These are phyloP conservation scores for Marmota monax DNA, from an alignment of 2,113 vertebrate genomes.

Conservation along the genomic window DNA sequence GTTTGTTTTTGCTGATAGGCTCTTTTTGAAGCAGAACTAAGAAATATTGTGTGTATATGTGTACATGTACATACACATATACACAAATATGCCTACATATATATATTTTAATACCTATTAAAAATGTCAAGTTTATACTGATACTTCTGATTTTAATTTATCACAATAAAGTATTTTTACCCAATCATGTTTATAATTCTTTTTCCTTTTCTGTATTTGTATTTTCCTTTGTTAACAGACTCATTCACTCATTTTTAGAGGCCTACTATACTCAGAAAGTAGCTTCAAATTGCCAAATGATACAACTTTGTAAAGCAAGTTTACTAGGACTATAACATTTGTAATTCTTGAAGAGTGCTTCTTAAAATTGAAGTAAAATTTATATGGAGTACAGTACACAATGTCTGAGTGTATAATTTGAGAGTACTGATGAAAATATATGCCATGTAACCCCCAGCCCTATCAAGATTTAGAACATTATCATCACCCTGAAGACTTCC, in stretches of 20 bases:
- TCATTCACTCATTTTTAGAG: neutral
- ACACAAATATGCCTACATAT: neutral
- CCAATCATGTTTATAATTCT: neutral
- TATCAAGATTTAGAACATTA: neutral
- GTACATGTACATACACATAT: neutral
- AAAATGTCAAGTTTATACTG: constrained; percentile 11
- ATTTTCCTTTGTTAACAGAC: neutral
- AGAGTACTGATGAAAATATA: neutral
- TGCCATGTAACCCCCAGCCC: neutral
- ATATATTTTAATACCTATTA: neutral
- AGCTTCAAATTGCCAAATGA: constrained; percentile 12
- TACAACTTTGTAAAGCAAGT: neutral
- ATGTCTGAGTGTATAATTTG: neutral
- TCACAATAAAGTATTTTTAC: neutral
- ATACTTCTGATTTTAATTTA: neutral
- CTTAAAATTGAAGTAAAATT: neutral
- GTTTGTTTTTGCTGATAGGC: neutral
- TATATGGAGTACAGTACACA: neutral
- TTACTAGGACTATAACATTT: neutral
- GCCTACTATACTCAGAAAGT: neutral
- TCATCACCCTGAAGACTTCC: neutral
- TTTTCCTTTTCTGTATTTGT: neutral
- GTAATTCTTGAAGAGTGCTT: constrained; percentile 13
- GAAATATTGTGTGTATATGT: neutral
- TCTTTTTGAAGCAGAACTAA: neutral